Evolutionary conservation across 23 tunicate species (phyloP).

Genomic region (Clavelina lepadiformis): DNA sequence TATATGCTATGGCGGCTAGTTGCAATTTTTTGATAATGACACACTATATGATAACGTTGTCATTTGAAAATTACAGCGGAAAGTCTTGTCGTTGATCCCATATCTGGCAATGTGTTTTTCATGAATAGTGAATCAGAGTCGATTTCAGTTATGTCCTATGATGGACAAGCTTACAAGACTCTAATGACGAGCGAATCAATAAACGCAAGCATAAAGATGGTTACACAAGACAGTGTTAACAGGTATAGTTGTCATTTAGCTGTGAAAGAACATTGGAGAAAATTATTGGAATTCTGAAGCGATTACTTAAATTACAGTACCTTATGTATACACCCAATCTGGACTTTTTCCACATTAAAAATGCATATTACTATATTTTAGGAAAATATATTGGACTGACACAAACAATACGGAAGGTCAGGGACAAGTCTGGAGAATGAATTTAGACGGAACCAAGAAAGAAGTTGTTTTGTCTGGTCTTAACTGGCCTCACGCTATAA

Average conservation of each 20-base stretch:
- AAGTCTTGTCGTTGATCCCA: neutral
- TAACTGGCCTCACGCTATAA: slow-evolving; percentile 64
- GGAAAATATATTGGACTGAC: slow-evolving; percentile 77
- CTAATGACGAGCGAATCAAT: neutral
- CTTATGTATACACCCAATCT: neutral
- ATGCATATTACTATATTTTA: neutral
- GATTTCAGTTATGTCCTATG: slow-evolving; percentile 1
- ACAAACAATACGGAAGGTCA: slow-evolving; percentile 28
- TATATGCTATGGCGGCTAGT: neutral
- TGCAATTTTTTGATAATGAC: no score
- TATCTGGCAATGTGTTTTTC: slow-evolving; percentile 3
- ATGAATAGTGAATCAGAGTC: slow-evolving; percentile 1
- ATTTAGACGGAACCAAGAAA: slow-evolving; percentile 46
- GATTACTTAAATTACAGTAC: no score
- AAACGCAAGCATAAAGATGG: neutral
- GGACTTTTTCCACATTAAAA: neutral
- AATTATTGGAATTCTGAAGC: no score
- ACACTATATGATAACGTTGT: no score
- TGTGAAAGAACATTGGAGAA: neutral
- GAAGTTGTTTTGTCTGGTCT: slow-evolving; percentile 43
- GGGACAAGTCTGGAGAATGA: slow-evolving; percentile 71
- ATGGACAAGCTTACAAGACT: neutral
- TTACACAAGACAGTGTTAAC: slow-evolving; percentile 4
- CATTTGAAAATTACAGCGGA: neutral
- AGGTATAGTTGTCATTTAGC: slow-evolving; percentile 1